These are phyloP conservation scores for Diorhabda sublineata DNA, from an alignment of 1,140 invertebrate species.

Conservation along the genomic window DNA sequence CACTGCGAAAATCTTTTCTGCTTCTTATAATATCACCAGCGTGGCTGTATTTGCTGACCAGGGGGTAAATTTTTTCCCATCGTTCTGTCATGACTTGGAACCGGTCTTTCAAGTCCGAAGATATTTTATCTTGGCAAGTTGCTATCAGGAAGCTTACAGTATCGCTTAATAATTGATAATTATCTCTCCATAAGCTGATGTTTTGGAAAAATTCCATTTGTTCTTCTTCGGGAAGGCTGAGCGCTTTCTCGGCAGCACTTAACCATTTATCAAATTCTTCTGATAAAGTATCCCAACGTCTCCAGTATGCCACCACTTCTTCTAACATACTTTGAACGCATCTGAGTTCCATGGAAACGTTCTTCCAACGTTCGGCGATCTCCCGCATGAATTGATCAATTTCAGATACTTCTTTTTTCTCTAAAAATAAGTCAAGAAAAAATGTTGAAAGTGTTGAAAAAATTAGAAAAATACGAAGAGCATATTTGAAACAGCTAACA, in stretches of 20 bases:
- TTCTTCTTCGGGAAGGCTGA: conserved; percentile 75
- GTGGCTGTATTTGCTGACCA: conserved; percentile 81
- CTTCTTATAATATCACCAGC: conserved; percentile 81
- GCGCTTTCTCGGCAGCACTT: conserved; percentile 69
- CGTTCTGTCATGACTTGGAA: conserved; percentile 66
- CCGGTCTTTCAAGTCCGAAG: conserved; percentile 69
- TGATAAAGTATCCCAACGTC: conserved; percentile 69
- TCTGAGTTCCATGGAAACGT: conserved; percentile 82
- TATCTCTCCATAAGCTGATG: conserved; percentile 84
- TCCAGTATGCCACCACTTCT: conserved; percentile 85
- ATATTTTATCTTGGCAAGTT: conserved; percentile 77
- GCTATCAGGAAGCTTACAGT: conserved; percentile 85
- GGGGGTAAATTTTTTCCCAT: conserved; percentile 79
- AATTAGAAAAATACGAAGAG: background rate
- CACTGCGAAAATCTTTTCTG: conserved; percentile 73
- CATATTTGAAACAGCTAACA: background rate
- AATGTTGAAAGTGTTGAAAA: background rate
- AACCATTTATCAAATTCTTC: conserved; percentile 79
- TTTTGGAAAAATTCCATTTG: conserved; percentile 88
- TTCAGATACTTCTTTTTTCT: conserved; percentile 67
- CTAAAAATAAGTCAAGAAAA: conserved; percentile 44
- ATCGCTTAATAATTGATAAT: conserved; percentile 75
- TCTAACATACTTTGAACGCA: conserved; percentile 85
- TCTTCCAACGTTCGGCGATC: conserved; percentile 82
- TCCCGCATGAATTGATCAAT: conserved; percentile 84